Base-by-base conservation (phyloP, 2,113 vertebrate species). In the Chaetops frenatus region DNA sequence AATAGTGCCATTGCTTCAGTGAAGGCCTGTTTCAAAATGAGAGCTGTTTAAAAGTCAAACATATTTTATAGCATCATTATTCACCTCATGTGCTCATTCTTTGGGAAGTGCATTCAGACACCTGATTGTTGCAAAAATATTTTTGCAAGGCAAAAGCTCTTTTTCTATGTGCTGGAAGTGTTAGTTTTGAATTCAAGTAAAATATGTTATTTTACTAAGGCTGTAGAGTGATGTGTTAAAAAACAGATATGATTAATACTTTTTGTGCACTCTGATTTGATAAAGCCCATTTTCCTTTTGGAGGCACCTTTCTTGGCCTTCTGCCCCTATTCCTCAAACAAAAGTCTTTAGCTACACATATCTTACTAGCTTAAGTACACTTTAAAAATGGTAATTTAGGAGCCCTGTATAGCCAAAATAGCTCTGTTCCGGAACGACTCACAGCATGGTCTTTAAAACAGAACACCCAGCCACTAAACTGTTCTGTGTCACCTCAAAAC, bases 381-480 rank as follows among this genome's bases (percentile, higher is more conserved):
- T 95, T 96, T 90, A 86, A 96, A 97, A 98, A 96, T 90, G 94
- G 69, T 97, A 96, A 97, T 96, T 96, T 95, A 78, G 93, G 93
- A 96, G 87, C 71, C 81, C 82, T 56, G 78, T 92, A 93, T 91
- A 95, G 95, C 80, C 94, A 97, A 94, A 95, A 91, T 71, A 95
- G 69, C 73, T 97, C 90, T 93, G 86, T 98, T 97, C 95, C 92
- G 94, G 97, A 97, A 96, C 78, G 50, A 92, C 80, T 94, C 96
- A 65, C 96, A 96, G 86, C 77, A 78, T 97, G 96, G 69, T 57
- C 66, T 95, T 86, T 94, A 91, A 92, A 95, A 95, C 86, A 94
- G 94, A 95, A 97, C 77, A 91, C 57, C 90, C 94, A 91, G 88
- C 82, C 92, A 88, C 88, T 93, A 86, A 95, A 87, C 85, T 94